phyloP scores from a whole-genome alignment of 1,140 invertebrate species.

The Tetraneura akinire region DNA sequence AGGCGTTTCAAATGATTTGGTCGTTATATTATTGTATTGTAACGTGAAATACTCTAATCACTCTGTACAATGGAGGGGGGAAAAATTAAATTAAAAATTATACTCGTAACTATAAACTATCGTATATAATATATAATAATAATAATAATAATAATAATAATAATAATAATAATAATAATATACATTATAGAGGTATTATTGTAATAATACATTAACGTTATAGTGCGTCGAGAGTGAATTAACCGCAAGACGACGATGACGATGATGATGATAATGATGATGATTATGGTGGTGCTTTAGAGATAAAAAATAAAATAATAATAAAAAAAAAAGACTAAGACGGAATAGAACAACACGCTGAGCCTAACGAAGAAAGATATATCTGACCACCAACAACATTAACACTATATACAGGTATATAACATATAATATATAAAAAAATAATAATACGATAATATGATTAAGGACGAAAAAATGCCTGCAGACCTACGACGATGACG shows the following conservation, averaged over 20 bases:
- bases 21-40: too few relatives aligned
- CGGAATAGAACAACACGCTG: conserved; percentile 37
- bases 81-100: too few relatives aligned
- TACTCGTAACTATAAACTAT: too few relatives aligned
- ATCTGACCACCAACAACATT: conserved; percentile 25
- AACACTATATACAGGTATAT: too few relatives aligned
- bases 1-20: too few relatives aligned
- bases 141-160: too few relatives aligned
- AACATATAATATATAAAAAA: too few relatives aligned
- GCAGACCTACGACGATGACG: conserved; percentile 37
- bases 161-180: conserved; percentile 18
- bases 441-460: too few relatives aligned
- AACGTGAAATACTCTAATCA: too few relatives aligned
- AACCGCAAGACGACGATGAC: conserved; percentile 31
- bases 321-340: too few relatives aligned
- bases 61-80: too few relatives aligned
- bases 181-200: conserved; percentile 29
- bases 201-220: conserved; percentile 40
- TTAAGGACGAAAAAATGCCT: conserved; percentile 40
- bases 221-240: conserved; percentile 40
- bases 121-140: too few relatives aligned
- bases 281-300: conserved; percentile 29
- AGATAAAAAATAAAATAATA: conserved; percentile 18
- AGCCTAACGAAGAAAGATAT: conserved; percentile 40
- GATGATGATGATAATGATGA: conserved; percentile 4